Conservation (phyloP, 2,113 vertebrate species). For the Phyllostomus hastatus region DNA sequence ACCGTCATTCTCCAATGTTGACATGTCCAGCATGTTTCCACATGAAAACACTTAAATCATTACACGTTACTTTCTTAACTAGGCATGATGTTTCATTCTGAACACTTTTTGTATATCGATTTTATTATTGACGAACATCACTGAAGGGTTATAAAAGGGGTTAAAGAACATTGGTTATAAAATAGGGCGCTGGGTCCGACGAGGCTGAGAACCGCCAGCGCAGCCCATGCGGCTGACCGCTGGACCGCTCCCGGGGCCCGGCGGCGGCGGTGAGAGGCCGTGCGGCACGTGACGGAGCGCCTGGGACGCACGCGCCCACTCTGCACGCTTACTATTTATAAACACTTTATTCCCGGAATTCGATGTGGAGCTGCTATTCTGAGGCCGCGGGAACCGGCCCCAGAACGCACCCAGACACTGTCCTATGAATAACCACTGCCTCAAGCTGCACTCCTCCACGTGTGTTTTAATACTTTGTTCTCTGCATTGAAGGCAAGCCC, state of each 20-base stretch:
- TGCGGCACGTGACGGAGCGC: fast-evolving
- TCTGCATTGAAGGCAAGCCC: not conserved
- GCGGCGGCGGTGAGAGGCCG: not conserved
- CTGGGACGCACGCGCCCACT: not conserved
- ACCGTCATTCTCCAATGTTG: not conserved
- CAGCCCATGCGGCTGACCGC: not conserved
- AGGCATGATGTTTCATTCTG: not conserved
- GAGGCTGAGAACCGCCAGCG: not conserved
- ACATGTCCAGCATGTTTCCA: not conserved
- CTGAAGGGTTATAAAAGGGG: not conserved
- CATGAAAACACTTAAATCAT: not conserved
- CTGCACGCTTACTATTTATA: slow-evolving; percentile 33
- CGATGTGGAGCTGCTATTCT: not conserved
- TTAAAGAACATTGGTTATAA: not conserved
- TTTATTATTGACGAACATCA: slow-evolving; percentile 17
- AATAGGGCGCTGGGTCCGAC: not conserved
- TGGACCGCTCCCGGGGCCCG: not conserved
- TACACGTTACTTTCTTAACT: not conserved
- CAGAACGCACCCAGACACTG: not conserved
- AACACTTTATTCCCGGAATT: not conserved
- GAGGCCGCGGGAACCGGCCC: not conserved
- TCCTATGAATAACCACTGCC: not conserved
- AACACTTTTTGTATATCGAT: not conserved
- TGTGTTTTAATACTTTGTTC: not conserved
- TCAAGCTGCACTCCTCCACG: not conserved